Evolutionary conservation across 2,113 vertebrate genomes (phyloP), one percentile per base, ranked within the genome.

Genomic region (Trematocara variabile): DNA sequence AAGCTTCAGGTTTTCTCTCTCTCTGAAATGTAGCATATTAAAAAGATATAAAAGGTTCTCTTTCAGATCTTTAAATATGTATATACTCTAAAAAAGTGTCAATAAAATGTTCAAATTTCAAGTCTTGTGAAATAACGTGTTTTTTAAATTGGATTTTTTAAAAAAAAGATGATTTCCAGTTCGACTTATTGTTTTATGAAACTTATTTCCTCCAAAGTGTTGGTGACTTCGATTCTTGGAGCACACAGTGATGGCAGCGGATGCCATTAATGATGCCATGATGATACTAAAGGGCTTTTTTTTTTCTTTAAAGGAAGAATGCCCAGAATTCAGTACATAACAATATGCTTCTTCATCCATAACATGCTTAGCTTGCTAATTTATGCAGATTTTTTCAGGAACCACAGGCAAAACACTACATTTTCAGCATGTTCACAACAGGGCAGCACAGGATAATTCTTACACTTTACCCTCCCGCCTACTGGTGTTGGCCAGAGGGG

Each of bases 1-100:
- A 73, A 80, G 81, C 83, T 83, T 79, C 22, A 91, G 87, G 83
- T 89, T 83, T 37, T 16, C 3, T 41, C 33, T 84, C 10, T 65
- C 5, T 50, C 22, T 30, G 5, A 80, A 86, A 81, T 33, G 53
- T 10, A 60, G 48, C 14, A 65, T 63, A 50, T 78, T 73, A 18
- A 86, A 77, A 30, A 83, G 34, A 89, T 85, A 85, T 78, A 41
- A 75, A 75, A 75, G 41, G 68, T 48, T 30, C 22, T 30, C 41
- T n/a, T 48, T 48, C 14, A 75, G 22, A 48, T 75, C n/a, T 75
- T 75, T 75, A 75, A 75, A 75, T 12, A 75, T n/a, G 70, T 48
- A 48, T 30, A 75, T 48, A 30, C 70, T 50, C 25, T n/a, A 30
- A 50, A 73, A 75, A 75, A 75, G 9, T 30, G 70, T 16, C 70